phyloP scores from a whole-genome alignment of 1,140 invertebrate genomes.

The Agrypnia vestita region DNA sequence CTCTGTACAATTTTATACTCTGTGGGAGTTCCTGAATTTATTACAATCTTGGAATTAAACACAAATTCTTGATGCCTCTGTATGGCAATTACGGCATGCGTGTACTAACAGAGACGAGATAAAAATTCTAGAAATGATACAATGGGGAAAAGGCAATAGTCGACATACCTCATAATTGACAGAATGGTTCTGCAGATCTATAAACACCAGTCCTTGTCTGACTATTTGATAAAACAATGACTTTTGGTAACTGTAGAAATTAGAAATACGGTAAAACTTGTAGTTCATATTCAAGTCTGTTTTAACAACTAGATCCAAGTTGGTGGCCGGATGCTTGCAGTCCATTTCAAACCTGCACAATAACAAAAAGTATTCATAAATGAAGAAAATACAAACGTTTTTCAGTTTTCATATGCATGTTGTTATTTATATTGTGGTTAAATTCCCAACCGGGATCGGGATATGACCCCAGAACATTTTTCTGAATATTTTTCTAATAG shows the following conservation, averaged over 20 bases:
- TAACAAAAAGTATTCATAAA: no score
- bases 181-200: slow-evolving; percentile 76
- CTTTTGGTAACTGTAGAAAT: slow-evolving; percentile 76
- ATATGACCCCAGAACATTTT: no score
- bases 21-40: no score
- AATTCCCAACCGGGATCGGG: no score
- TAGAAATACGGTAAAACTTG: slow-evolving; percentile 75
- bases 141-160: neutral
- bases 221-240: slow-evolving; percentile 71
- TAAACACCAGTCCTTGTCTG: slow-evolving; percentile 66
- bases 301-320: slow-evolving; percentile 76
- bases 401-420: no score
- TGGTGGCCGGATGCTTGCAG: slow-evolving; percentile 80
- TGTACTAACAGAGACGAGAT: neutral
- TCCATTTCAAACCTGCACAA: slow-evolving; percentile 74
- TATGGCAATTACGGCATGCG: no score
- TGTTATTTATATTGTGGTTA: no score
- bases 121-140: neutral
- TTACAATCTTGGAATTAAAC: no score
- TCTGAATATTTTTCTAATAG: no score
- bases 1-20: no score
- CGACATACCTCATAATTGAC: slow-evolving; percentile 74
- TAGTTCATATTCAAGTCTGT: slow-evolving; percentile 76
- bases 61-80: no score
- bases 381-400: neutral